Conservation (phyloP, 2,888 invertebrate species). For the Noctua pronuba region DNA sequence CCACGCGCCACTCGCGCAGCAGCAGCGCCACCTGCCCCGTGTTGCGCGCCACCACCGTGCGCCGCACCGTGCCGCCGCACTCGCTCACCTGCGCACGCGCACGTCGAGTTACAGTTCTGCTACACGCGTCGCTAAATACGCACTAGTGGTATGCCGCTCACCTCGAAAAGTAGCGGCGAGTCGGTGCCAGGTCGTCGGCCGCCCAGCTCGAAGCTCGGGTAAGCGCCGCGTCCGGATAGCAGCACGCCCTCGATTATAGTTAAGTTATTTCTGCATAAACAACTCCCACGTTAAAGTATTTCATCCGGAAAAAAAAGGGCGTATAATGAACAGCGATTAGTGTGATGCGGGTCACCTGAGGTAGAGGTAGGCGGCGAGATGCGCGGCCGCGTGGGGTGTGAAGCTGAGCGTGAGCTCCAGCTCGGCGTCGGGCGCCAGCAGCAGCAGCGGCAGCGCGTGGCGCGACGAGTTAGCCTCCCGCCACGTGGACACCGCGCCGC, state of each 20-base stretch:
- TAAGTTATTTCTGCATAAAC: slow-evolving; percentile 94
- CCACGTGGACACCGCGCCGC: slow-evolving; percentile 64
- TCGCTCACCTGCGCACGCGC: slow-evolving; percentile 92
- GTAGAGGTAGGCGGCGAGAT: slow-evolving; percentile 88
- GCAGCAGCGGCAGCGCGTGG: slow-evolving; percentile 71
- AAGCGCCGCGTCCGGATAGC: slow-evolving; percentile 95
- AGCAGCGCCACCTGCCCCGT: slow-evolving; percentile 97
- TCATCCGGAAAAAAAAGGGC: neutral
- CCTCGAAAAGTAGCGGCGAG: slow-evolving; percentile 95
- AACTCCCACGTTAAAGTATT: neutral
- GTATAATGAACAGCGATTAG: neutral
- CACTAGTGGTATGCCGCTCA: slow-evolving; percentile 72
- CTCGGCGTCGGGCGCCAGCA: slow-evolving; percentile 91
- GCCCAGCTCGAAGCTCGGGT: slow-evolving; percentile 96
- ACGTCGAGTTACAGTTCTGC: neutral
- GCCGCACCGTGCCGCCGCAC: slow-evolving; percentile 90
- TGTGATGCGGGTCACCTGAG: slow-evolving; percentile 76
- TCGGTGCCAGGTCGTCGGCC: slow-evolving; percentile 95
- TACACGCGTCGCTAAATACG: neutral
- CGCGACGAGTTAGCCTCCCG: slow-evolving; percentile 21
- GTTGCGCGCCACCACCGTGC: slow-evolving; percentile 91
- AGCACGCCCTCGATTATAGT: slow-evolving; percentile 97
- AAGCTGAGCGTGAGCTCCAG: slow-evolving; percentile 87
- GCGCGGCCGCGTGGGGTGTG: slow-evolving; percentile 80
- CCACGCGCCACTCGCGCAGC: slow-evolving; percentile 87